Conservation (phyloP, 2,888 invertebrate species). For the Coremacera marginata region DNA sequence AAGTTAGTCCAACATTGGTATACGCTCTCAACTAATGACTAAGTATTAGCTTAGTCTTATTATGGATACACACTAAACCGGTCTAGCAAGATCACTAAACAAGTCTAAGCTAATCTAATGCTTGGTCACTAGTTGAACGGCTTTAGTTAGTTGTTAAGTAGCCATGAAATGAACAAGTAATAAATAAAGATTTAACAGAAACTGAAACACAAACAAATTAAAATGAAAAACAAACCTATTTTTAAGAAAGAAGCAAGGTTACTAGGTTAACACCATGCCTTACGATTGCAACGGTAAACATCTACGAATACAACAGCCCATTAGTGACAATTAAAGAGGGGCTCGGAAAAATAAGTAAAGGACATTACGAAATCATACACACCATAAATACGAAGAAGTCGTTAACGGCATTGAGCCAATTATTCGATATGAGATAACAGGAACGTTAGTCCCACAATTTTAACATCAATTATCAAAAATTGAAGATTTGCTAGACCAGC, state of each 20-base stretch:
- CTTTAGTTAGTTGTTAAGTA: no score
- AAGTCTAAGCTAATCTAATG: no score
- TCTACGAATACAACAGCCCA: constrained; percentile 41
- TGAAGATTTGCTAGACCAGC: constrained; percentile 31
- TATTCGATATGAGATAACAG: not conserved
- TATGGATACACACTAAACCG: no score
- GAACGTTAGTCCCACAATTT: constrained; percentile 30
- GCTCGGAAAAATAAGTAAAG: constrained; percentile 38
- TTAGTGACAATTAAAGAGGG: constrained; percentile 37
- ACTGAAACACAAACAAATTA: constrained; percentile 44
- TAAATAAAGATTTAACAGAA: no score
- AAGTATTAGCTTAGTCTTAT: no score
- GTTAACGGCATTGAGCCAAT: not conserved
- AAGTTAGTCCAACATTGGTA: no score
- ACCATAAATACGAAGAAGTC: constrained; percentile 43
- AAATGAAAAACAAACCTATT: constrained; percentile 33
- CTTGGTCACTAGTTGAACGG: no score
- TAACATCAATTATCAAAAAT: constrained; percentile 38
- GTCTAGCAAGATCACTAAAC: no score
- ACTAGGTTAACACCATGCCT: constrained; percentile 15
- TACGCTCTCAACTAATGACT: no score
- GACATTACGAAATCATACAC: constrained; percentile 47
- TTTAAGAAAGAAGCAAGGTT: constrained; percentile 38
- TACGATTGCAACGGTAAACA: constrained; percentile 25
- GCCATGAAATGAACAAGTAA: no score